Conservation (phyloP, 2,888 invertebrate species). For the Andrena bicolor region DNA sequence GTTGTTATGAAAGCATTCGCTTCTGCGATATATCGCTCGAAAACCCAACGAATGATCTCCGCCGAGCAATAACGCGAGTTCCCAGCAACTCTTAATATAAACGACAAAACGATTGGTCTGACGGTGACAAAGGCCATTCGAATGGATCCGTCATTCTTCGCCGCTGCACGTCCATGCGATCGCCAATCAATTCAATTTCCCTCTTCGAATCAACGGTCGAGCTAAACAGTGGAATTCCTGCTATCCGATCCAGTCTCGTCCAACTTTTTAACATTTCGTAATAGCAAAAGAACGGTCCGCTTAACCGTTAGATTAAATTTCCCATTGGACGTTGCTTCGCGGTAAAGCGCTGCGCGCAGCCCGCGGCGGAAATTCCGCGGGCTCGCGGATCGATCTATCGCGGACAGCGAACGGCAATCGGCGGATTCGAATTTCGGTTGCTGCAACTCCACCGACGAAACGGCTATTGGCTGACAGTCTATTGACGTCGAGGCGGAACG, state of each 20-base stretch:
- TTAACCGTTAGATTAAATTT: conserved; percentile 44
- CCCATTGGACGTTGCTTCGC: conserved; percentile 32
- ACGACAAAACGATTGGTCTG: not conserved
- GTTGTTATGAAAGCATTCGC: conserved; percentile 32
- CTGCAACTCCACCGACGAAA: conserved; percentile 27
- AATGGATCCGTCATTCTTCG: conserved; percentile 2
- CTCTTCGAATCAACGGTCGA: conserved; percentile 11
- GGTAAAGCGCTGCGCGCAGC: conserved; percentile 13
- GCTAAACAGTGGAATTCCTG: conserved; percentile 15
- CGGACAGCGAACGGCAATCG: conserved; percentile 11
- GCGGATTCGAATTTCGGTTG: conserved; percentile 35
- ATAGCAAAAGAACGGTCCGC: conserved; percentile 32
- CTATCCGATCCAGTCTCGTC: not conserved
- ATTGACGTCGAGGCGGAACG: conserved; percentile 26
- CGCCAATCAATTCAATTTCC: conserved; percentile 28
- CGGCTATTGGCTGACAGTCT: conserved; percentile 29
- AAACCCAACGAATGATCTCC: not conserved
- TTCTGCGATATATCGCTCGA: not conserved
- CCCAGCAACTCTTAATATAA: not conserved
- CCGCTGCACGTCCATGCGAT: conserved; percentile 1
- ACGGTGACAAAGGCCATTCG: not conserved
- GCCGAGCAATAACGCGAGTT: not conserved
- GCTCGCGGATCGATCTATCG: conserved; percentile 36
- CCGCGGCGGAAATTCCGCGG: conserved; percentile 35
- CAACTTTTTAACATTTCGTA: conserved; percentile 39